Evolutionary conservation across 2,888 invertebrate genomes (phyloP), one percentile per base, ranked within the genome.

Genomic region (Drosophila rubida): DNA sequence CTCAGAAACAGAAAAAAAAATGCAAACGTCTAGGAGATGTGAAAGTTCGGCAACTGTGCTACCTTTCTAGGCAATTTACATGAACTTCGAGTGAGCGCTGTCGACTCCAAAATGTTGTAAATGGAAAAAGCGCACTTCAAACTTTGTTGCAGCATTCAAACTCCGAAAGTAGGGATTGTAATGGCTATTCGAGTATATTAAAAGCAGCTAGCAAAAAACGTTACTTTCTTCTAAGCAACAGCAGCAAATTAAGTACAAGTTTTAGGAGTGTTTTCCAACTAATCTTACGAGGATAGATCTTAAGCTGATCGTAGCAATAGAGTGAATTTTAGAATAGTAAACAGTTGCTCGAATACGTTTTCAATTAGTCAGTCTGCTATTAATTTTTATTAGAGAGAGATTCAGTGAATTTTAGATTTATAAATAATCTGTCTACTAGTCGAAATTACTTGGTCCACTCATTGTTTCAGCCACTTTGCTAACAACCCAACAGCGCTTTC

Each of bases 51-150:
- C 49, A 62, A 57, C 51, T 51, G 32, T 51, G 51, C 59, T 51
- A 60, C 62, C 62, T 62, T 62, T 62, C 62, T 62, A 62, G 62
- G 62, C 62, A 57, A 62, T 62, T 62, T 62, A 62, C 57, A 62
- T 62, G 62, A 41, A 30, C 46, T 48, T 42, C 23, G 22, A 32
- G 48, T 42, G 62, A 48, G 46, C 46, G 54, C 45, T 23, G 54
- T 54, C 30, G 42, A 32, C 30, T 54, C 41, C 27, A 51, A 51
- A 51, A 41, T 53, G 42, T 32, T 54, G 53, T 54, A 42, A 53
- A 53, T 42, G 42, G n/a, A 51, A 54, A 54, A 54, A 54, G 44
- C 35, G 44, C 54, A 54, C 42, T 54, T 32, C 8, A 53, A 30
- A 22, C 22, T 32, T 57, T 51, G 45, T 25, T 37, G 25, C 35